These are phyloP conservation scores for Ommatoiulus sabulosus DNA, from an alignment of 2,888 invertebrate species.

Conservation along the genomic window DNA sequence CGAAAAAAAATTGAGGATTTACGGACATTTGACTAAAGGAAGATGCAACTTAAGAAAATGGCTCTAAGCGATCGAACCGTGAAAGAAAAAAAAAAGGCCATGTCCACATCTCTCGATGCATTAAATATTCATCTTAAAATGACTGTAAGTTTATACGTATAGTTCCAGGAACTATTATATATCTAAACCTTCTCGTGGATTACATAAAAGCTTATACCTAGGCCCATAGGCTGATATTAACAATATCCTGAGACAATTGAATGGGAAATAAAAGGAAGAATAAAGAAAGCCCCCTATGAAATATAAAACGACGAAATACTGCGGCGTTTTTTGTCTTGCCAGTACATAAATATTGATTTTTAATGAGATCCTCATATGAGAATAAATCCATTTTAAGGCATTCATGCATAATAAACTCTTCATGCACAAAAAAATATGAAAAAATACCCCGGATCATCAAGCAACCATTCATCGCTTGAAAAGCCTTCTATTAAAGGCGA, in stretches of 20 bases:
- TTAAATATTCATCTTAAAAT: conserved; percentile 31
- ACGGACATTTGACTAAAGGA: neutral
- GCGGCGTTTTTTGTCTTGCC: conserved; percentile 35
- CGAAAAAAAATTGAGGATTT: neutral
- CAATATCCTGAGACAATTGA: conserved; percentile 45
- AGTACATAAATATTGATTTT: conserved; percentile 41
- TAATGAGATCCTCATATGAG: conserved; percentile 1
- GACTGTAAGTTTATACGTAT: neutral
- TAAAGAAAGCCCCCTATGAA: conserved; percentile 35
- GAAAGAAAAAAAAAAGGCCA: neutral
- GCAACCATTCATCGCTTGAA: neutral
- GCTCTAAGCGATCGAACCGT: neutral
- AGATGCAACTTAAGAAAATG: neutral
- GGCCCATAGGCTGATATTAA: conserved; percentile 9
- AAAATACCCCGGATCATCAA: neutral
- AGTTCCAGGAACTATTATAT: neutral
- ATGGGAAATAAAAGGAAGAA: conserved; percentile 41
- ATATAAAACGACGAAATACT: conserved; percentile 16
- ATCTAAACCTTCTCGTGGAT: neutral
- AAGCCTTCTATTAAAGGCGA: neutral
- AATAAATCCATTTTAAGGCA: conserved; percentile 44
- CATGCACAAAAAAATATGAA: conserved; percentile 7
- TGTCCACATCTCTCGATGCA: neutral
- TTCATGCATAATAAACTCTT: conserved; percentile 37
- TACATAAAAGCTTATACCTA: conserved; percentile 27